Percentiles rank a stretch among this genome's conserved stretches.
phyloP scores from a whole-genome alignment of 2,797 vertebrate species.

The Champsocephalus gunnari region DNA sequence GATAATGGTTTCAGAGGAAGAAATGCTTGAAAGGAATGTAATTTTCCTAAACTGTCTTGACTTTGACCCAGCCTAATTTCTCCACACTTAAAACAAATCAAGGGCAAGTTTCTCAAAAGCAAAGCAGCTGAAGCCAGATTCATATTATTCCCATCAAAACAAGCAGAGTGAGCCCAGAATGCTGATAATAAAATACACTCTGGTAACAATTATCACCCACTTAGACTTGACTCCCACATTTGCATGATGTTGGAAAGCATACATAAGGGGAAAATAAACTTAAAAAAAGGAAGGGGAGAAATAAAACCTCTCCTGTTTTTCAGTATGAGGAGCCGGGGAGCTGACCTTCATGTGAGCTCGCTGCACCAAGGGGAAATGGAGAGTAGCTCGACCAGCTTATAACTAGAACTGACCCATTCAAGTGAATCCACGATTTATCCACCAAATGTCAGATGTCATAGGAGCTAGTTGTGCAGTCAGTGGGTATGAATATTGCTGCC shows the following conservation, averaged over 20 bases:
- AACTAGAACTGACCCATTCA: slow-evolving; percentile 75
- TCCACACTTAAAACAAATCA: slow-evolving; percentile 35
- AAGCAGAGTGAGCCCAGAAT: slow-evolving; percentile 71
- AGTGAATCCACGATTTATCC: slow-evolving; percentile 79
- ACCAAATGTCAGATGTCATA: slow-evolving; percentile 80
- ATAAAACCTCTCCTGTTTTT: slow-evolving; percentile 30
- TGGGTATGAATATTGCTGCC: slow-evolving; percentile 74
- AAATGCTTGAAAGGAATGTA: slow-evolving; percentile 40
- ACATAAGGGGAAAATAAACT: slow-evolving; percentile 47
- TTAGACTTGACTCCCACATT: slow-evolving; percentile 75
- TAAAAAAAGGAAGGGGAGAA: neutral
- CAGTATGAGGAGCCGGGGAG: slow-evolving; percentile 31
- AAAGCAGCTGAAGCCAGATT: slow-evolving; percentile 45
- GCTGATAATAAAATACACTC: slow-evolving; percentile 77
- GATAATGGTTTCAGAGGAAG: slow-evolving; percentile 37
- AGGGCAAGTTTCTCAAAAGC: slow-evolving; percentile 50
- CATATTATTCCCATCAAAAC: slow-evolving; percentile 66
- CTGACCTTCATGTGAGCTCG: slow-evolving; percentile 77
- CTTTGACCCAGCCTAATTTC: slow-evolving; percentile 41
- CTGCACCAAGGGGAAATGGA: slow-evolving; percentile 59
- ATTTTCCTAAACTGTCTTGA: slow-evolving; percentile 43
- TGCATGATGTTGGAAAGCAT: slow-evolving; percentile 72
- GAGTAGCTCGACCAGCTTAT: slow-evolving; percentile 66
- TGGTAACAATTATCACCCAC: slow-evolving; percentile 82
- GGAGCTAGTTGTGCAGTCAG: slow-evolving; percentile 74